Evolutionary conservation across 1,140 invertebrate genomes (phyloP).

Genomic region (Euura saliciscinereae): DNA sequence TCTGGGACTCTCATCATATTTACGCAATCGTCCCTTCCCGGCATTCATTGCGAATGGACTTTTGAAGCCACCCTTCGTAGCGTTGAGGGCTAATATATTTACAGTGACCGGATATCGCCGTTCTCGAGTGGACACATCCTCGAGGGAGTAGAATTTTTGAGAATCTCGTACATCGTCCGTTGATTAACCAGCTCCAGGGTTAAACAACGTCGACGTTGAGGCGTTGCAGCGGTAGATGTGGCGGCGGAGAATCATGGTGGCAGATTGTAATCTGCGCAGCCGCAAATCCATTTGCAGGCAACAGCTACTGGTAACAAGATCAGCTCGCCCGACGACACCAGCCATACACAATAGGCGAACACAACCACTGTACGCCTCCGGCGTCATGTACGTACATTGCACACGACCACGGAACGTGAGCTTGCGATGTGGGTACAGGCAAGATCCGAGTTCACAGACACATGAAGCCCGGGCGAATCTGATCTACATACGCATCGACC

Average conservation of each 20-base stretch:
- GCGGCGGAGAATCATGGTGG: constrained; percentile 2
- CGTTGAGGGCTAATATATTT: no score
- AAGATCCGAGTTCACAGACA: not conserved
- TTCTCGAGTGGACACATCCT: not conserved
- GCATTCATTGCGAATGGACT: not conserved
- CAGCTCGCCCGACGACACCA: constrained; percentile 34
- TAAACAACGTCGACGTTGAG: not conserved
- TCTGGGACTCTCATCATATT: not conserved
- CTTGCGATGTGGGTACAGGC: not conserved
- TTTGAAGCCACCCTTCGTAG: not conserved
- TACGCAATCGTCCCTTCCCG: not conserved
- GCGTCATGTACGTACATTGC: constrained; percentile 14
- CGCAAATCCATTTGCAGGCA: constrained; percentile 49
- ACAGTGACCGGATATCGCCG: no score
- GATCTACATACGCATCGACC: constrained; percentile 45
- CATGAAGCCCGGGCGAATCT: constrained; percentile 33
- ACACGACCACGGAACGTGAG: constrained; percentile 26
- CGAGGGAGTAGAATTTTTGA: not conserved
- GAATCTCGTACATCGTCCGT: no score
- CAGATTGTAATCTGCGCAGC: constrained; percentile 42
- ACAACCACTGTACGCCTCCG: constrained; percentile 17
- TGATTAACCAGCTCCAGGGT: not conserved
- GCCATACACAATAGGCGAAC: constrained; percentile 28
- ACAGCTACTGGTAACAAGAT: constrained; percentile 48
- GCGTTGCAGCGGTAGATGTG: not conserved